These are phyloP conservation scores for Passer domesticus DNA, from an alignment of 2,113 vertebrate genomes.

Conservation along the genomic window DNA sequence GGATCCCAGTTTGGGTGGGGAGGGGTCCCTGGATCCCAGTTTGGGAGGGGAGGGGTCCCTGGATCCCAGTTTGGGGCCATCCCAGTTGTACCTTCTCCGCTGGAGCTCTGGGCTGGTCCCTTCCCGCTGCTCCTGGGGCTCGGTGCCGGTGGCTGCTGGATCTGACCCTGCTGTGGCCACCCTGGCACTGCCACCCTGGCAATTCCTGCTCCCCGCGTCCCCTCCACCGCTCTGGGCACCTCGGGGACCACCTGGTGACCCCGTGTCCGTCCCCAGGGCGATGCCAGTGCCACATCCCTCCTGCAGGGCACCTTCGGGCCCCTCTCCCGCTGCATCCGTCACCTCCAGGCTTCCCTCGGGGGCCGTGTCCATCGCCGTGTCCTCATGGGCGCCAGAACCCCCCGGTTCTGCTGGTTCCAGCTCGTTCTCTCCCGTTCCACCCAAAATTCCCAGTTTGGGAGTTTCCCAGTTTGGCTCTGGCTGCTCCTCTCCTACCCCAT, in stretches of 20 bases:
- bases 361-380: accelerated
- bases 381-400: not conserved
- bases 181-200: not conserved
- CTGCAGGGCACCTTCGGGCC: not conserved
- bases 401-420: not conserved
- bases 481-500: not conserved
- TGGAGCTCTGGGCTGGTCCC: not conserved
- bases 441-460: too few relatives aligned
- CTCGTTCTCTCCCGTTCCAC: too few relatives aligned
- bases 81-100: not conserved
- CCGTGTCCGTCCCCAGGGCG: not conserved
- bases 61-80: not conserved
- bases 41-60: not conserved
- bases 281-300: not conserved
- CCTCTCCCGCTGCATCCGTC: not conserved
- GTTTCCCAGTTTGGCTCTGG: not conserved
- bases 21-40: too few relatives aligned
- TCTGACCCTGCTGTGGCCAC: accelerated
- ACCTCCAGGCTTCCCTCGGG: not conserved
- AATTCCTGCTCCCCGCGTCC: not conserved
- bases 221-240: not conserved
- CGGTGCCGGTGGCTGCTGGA: not conserved
- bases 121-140: not conserved
- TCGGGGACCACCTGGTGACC: accelerated
- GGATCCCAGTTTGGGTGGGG: too few relatives aligned